Evolutionary conservation across 2,888 invertebrate species (phyloP).

Genomic region (Dicycla oo): DNA sequence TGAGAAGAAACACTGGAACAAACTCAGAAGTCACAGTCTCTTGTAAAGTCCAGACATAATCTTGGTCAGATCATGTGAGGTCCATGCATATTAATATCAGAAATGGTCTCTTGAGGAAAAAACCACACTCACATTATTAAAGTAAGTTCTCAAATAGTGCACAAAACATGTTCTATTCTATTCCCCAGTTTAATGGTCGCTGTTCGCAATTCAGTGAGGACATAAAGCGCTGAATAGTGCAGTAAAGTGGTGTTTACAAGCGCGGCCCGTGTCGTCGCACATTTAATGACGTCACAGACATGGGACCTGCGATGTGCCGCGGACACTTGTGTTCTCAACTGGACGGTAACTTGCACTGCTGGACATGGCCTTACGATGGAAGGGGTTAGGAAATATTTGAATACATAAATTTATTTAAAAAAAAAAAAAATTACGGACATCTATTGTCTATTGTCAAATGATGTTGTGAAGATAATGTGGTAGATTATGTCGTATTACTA

Average conservation of each 20-base stretch:
- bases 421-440: not conserved
- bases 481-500: not conserved
- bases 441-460: not conserved
- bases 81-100: not conserved
- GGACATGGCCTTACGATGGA: not conserved
- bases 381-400: not conserved
- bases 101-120: not conserved
- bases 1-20: not conserved
- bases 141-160: conserved; percentile 8
- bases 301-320: not conserved
- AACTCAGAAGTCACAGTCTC: not conserved
- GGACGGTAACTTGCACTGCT: not conserved
- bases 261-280: conserved; percentile 33
- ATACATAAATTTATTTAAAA: not conserved
- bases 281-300: conserved; percentile 40
- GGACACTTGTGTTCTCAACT: conserved; percentile 1
- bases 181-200: conserved; percentile 11
- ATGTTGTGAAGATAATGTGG: not conserved
- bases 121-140: not conserved
- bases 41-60: not conserved
- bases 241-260: conserved; percentile 56
- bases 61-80: not conserved
- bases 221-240: conserved; percentile 46
- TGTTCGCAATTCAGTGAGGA: conserved; percentile 25
- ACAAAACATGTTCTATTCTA: conserved; percentile 28